phyloP scores from a whole-genome alignment of 2,797 vertebrate species.

The Tapirus indicus region DNA sequence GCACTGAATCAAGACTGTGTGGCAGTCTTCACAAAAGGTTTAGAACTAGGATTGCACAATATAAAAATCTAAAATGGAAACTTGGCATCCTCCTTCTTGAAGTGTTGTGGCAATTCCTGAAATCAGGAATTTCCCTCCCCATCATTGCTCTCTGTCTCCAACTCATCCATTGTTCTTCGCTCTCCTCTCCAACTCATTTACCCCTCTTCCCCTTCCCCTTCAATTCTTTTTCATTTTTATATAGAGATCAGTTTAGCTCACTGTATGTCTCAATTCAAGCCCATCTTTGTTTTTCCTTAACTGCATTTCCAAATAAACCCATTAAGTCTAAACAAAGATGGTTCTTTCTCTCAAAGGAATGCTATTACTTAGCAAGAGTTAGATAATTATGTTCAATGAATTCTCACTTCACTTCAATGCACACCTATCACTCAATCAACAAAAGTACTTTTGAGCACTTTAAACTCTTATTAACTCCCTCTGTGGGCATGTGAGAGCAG shows the following conservation, averaged over 20 bases:
- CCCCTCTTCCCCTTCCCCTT: not conserved
- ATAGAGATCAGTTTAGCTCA: conserved; percentile 19
- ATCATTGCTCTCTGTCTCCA: not conserved
- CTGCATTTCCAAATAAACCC: not conserved
- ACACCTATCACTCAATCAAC: not conserved
- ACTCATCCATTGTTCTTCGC: not conserved
- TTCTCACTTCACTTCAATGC: not conserved
- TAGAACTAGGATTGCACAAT: not conserved
- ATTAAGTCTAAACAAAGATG: not conserved
- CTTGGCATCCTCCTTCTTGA: not conserved
- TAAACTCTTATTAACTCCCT: not conserved
- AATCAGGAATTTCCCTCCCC: not conserved
- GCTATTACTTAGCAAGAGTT: conserved; percentile 7
- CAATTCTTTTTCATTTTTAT: conserved; percentile 37
- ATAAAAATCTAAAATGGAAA: conserved; percentile 20
- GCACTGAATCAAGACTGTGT: not conserved
- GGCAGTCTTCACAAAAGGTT: not conserved
- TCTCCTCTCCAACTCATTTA: not conserved
- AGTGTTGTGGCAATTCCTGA: not conserved
- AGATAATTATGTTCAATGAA: not conserved
- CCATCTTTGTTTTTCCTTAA: conserved; percentile 1
- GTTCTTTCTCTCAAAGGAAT: not conserved
- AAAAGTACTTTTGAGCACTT: conserved; percentile 20
- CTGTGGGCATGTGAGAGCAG: not conserved
- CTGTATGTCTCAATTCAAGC: not conserved